Conservation (phyloP, 2,113 vertebrate species). For the Melanocharis versteri region DNA sequence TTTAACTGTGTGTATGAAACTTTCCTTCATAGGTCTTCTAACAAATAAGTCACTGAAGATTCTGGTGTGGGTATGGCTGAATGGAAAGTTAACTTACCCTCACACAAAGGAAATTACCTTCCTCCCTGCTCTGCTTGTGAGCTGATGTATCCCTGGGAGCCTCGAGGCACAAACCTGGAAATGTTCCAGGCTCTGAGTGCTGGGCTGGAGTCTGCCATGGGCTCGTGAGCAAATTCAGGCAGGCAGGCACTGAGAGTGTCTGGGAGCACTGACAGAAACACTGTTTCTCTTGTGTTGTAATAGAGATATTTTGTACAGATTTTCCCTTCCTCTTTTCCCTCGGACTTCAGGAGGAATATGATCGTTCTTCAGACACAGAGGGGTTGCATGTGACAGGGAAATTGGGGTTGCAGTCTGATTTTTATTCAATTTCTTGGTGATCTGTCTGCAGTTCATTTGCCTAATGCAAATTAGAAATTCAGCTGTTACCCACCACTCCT, state of each 20-base stretch:
- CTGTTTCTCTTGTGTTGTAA: background rate
- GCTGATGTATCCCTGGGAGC: background rate
- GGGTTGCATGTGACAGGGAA: background rate
- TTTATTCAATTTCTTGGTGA: background rate
- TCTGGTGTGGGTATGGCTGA: background rate
- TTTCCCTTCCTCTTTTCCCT: background rate
- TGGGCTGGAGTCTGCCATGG: background rate
- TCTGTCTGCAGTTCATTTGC: background rate
- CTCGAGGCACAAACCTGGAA: background rate
- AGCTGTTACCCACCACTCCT: background rate
- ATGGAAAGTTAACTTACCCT: background rate
- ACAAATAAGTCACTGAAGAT: background rate
- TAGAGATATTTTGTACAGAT: background rate
- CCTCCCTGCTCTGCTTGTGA: background rate
- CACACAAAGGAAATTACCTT: background rate
- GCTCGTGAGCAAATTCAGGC: background rate
- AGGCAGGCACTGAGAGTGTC: background rate
- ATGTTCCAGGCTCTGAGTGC: background rate
- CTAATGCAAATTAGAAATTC: background rate
- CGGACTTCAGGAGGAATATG: rapidly evolving
- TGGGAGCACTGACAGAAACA: background rate
- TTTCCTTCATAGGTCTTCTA: background rate
- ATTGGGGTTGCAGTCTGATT: background rate
- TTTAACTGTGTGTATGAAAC: background rate
- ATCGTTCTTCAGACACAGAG: background rate